phyloP scores from a whole-genome alignment of 2,888 invertebrate species.

The Melanostoma scalare region DNA sequence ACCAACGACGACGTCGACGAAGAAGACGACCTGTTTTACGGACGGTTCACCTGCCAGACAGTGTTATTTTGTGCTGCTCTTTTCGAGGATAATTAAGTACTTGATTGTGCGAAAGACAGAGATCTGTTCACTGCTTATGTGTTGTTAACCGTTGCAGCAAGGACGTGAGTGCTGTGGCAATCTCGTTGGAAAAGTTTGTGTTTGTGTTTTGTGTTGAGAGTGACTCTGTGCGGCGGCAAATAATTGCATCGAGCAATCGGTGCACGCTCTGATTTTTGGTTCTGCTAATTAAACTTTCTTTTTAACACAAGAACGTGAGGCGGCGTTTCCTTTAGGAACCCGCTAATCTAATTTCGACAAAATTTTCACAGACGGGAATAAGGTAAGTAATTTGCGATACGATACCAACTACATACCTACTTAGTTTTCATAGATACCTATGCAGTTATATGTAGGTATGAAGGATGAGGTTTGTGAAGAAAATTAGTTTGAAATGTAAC shows the following conservation, averaged over 20 bases:
- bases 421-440: background rate
- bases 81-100: constrained; percentile 79
- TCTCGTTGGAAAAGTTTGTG: constrained; percentile 51
- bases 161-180: constrained; percentile 42
- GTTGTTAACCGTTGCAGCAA: constrained; percentile 36
- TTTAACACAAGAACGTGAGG: constrained; percentile 61
- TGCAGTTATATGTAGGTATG: too few species aligned
- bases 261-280: constrained; percentile 59
- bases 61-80: constrained; percentile 59
- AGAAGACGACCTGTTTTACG: constrained; percentile 30
- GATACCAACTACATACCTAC: background rate
- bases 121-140: constrained; percentile 51
- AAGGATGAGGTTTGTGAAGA: too few species aligned
- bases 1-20: constrained; percentile 39
- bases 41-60: constrained; percentile 52
- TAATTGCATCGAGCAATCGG: constrained; percentile 64
- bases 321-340: constrained; percentile 76
- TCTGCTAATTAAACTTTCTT: constrained; percentile 52
- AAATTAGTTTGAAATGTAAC: too few species aligned
- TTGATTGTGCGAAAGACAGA: constrained; percentile 76
- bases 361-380: constrained; percentile 83
- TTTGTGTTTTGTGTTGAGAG: constrained; percentile 23
- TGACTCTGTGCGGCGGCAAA: constrained; percentile 42
- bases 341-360: constrained; percentile 80
- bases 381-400: constrained; percentile 76